phyloP scores from a whole-genome alignment of 2,113 vertebrate species.

The Carassius gibelio region DNA sequence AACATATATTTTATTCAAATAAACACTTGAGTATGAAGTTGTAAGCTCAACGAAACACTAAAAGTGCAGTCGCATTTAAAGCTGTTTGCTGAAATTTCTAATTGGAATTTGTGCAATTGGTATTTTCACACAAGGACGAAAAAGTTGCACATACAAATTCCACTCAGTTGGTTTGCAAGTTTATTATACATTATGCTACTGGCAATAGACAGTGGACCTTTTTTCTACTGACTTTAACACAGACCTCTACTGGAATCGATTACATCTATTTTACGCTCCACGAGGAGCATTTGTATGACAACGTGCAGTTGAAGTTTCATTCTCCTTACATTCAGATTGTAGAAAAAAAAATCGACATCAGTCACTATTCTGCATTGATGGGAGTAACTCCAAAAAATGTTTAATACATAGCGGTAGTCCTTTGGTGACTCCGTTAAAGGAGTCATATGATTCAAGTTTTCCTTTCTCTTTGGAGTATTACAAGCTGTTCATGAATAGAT shows the following conservation, averaged over 20 bases:
- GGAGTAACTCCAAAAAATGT: no score
- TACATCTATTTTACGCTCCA: background rate
- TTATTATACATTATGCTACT: background rate
- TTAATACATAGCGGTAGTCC: no score
- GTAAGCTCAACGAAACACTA: background rate
- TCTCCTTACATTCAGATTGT: background rate
- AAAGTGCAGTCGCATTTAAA: background rate
- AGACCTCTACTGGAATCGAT: background rate
- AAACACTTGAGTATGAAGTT: background rate
- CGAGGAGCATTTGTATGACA: background rate
- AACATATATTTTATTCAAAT: background rate
- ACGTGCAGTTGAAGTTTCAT: background rate
- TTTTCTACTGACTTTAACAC: background rate
- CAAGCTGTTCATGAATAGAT: no score
- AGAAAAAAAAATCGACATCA: no score
- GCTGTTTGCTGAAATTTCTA: background rate
- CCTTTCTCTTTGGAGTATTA: no score
- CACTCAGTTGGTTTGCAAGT: background rate
- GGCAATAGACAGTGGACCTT: background rate
- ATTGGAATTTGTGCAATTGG: background rate
- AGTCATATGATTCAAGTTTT: no score
- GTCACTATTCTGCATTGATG: no score
- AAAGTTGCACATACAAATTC: no score
- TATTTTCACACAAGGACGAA: no score
- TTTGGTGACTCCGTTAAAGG: no score